A percentile compares a stretch with the other conserved stretches of the same genome.
phyloP scores from a whole-genome alignment of 2,888 invertebrate genomes.

The Hypena proboscidalis region DNA sequence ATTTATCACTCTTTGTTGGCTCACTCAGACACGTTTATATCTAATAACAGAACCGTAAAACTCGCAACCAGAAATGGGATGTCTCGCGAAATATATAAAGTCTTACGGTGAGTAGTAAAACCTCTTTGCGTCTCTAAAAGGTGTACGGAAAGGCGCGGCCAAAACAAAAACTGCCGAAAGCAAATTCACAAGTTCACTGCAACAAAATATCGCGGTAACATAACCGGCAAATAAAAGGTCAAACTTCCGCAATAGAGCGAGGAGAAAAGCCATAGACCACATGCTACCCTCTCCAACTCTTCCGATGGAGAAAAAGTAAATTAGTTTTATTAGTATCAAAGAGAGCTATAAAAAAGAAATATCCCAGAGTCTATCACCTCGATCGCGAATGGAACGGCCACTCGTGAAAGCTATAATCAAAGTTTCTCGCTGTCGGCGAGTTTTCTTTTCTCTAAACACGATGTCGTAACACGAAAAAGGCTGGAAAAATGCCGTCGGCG shows the following conservation, averaged over 20 bases:
- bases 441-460: slow-evolving; percentile 83
- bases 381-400: slow-evolving; percentile 75
- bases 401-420: slow-evolving; percentile 83
- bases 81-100: slow-evolving; percentile 65
- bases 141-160: slow-evolving; percentile 40
- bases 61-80: slow-evolving; percentile 57
- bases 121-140: slow-evolving; percentile 57
- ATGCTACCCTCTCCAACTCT: slow-evolving; percentile 70
- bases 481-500: slow-evolving; percentile 78
- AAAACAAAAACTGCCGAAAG: slow-evolving; percentile 53
- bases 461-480: slow-evolving; percentile 83
- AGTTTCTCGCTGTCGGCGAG: slow-evolving; percentile 80
- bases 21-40: slow-evolving; percentile 56
- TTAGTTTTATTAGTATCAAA: slow-evolving; percentile 84
- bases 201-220: slow-evolving; percentile 51
- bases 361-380: slow-evolving; percentile 78
- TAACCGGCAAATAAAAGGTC: slow-evolving; percentile 65
- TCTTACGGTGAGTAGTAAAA: slow-evolving; percentile 64
- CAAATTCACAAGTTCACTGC: slow-evolving; percentile 59
- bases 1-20: slow-evolving; percentile 53
- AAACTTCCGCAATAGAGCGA: slow-evolving; percentile 64
- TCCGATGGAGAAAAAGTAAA: slow-evolving; percentile 72
- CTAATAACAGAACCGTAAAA: slow-evolving; percentile 70
- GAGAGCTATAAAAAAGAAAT: slow-evolving; percentile 81
- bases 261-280: slow-evolving; percentile 69